Percentiles rank a stretch among this genome's conserved stretches.
These are phyloP conservation scores for Chrysomela aeneicollis DNA, from an alignment of 2,888 invertebrate species.

Conservation along the genomic window DNA sequence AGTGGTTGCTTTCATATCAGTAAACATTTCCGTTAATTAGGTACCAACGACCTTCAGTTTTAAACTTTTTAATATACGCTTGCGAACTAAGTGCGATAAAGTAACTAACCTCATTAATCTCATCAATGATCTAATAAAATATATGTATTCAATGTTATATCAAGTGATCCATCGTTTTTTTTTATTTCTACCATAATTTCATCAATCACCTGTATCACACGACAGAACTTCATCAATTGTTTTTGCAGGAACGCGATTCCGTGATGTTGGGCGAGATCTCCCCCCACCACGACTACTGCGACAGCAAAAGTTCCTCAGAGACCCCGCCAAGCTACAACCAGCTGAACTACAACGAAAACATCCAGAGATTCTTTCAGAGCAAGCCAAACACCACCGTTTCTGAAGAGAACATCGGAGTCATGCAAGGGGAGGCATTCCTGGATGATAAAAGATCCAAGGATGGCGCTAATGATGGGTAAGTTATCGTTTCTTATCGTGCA, in stretches of 20 bases:
- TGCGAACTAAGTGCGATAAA: no score
- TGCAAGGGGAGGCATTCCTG: conserved; percentile 59
- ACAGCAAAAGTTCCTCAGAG: conserved; percentile 80
- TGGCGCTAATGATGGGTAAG: conserved; percentile 54
- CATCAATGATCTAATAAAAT: no score
- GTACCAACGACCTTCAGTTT: no score
- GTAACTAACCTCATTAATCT: neutral
- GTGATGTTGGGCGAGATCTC: conserved; percentile 86
- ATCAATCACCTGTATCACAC: no score
- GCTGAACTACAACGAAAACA: conserved; percentile 84
- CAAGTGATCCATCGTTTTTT: neutral
- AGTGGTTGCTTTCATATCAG: no score
- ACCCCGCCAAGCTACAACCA: conserved; percentile 86
- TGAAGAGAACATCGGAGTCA: conserved; percentile 61
- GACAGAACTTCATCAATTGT: neutral
- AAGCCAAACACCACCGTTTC: conserved; percentile 69
- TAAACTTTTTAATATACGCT: no score
- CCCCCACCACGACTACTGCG: conserved; percentile 81
- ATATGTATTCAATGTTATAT: no score
- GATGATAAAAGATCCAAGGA: conserved; percentile 55
- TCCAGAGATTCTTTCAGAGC: conserved; percentile 70
- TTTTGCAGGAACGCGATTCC: conserved; percentile 76
- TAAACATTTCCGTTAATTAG: no score
- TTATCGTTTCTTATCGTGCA: conserved; percentile 2
- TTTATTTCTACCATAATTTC: no score